Base-by-base conservation (phyloP, 2,113 vertebrate species). In the Calyptommatus sinebrachiatus region DNA sequence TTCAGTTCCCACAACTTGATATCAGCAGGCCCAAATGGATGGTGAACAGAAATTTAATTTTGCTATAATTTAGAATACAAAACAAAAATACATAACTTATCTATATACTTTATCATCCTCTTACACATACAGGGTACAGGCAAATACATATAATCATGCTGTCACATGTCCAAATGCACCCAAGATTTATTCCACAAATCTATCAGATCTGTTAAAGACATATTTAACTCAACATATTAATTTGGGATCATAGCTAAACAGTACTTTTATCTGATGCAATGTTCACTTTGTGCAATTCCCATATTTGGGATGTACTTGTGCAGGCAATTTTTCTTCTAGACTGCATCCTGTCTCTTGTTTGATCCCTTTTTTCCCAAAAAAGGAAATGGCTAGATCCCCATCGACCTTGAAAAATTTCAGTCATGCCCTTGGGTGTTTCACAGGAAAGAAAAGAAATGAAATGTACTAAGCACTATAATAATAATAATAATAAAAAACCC, bases 391-490 rank as follows among this genome's bases (percentile, higher is more conserved):
- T 71, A 79, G 65, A 53, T 4, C 70, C 26, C 73, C n/a, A 0
- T 20, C 70, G 69, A 31, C 24, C 41, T 22, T n/a, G 28, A 41
- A 69, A 29, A 9, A 46, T 0, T 0, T 62, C 41, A 28, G 14
- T 81, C 16, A 8, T 35, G 35, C 5, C 76, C 45, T 73, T 41
- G 28, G 3, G 24, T 81, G 8, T 41, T 81, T 71, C 11, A 67
- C 66, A 73, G 78, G 71, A 41, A 88, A 45, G 57, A 86, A 85
- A 83, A 71, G 31, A 68, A 80, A 88, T 86, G 8, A 31, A 2
- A 0, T 53, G 35, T 3, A 28, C 67, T 31, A 68, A 80, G 46
- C 63, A 29, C 50, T 79, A 8, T 31, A 74, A 76, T 50, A n/a
- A 21, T 53, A 63, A 46, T 41, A 41, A 41, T 41, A 41, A 41